Base-by-base conservation (phyloP, 2,113 vertebrate species). In the Forbesichthys agassizii region DNA sequence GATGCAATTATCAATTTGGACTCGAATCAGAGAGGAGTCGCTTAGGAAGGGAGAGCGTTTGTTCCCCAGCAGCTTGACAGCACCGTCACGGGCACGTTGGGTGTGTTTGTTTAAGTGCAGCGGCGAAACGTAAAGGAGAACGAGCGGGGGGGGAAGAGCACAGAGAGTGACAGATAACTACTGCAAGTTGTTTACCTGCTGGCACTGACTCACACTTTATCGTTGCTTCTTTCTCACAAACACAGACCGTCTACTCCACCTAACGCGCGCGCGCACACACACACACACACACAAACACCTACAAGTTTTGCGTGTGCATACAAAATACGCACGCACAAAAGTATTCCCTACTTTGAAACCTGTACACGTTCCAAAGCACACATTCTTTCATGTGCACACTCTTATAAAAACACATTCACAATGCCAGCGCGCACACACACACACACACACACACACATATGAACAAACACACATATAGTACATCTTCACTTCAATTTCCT, bases 1-100 rank as follows among this genome's bases (percentile, higher is more conserved):
- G 61, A 87, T 91, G 90, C 80, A 89, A 90, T 92, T 90, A 92
- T 89, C 88, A 90, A 86, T 91, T 86, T 84, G 68, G 80, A 78
- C 74, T 77, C 78, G 86, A 79, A 73, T 67, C 73, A 75, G 59
- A 83, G 80, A 61, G 55, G 71, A 74, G 68, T 48, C 8, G 46
- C 68, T 27, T 2, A 42, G 61, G 57, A 33, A 63, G 48, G 49
- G 55, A 67, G 79, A 87, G 84, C 81, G 83, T 71, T 73, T 68
- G 78, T 74, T 77, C 75, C 72, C 66, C 58, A 7, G 75, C 64
- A 53, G 66, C 66, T 83, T 80, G 77, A 78, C 79, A 78, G 69
- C 71, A 64, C 66, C 82, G 75, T 83, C 46, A 27, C 33, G 69
- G 76, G 49, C 13, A 52, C 56, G 11, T 52, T 9, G 36, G 60